Evolutionary conservation across 2,113 vertebrate genomes (phyloP), one percentile per base, ranked within the genome.

Genomic region (Lampris incognitus): DNA sequence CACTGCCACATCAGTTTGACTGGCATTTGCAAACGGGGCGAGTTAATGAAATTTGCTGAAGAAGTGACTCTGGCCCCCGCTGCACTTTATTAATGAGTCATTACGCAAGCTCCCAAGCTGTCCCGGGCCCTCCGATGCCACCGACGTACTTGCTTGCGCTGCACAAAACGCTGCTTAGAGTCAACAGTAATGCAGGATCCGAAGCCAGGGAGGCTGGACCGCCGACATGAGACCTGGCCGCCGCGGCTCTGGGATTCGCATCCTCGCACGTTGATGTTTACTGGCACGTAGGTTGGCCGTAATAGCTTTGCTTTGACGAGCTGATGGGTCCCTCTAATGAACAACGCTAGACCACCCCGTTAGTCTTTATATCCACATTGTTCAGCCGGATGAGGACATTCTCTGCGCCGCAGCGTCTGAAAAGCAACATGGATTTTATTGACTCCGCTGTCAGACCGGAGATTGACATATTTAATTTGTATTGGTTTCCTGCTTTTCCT

Each of bases 31-130:
- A 77, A 75, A 84, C 72, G 36, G 56, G 6, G 42, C 6, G 38
- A 88, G 74, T 86, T 85, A 83, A 85, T 85, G 83, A 88, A 92
- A 91, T 89, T 81, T 86, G 87, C 86, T 90, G 84, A 87, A 82
- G 85, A 85, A 69, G 85, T 78, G 79, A 79, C 79, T 86, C 62
- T 49, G 77, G 82, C 54, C 79, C 58, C 61, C 1, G 49, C 24
- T 82, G 75, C 86, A 82, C 85, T 84, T 89, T 89, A 88, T 90
- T 89, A 89, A 92, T 83, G 73, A 92, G 73, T 76, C 76, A 74
- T 88, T 89, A 83, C 5, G 64, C 88, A 42, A 80, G 79, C 81
- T 82, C 78, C 64, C 77, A 72, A 87, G 72, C 71, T n/a, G 40
- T 49, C 56, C 54, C 0, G 5, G 66, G 72, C 48, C 54, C 36